Base-by-base conservation (phyloP, 2,113 vertebrate genomes). In the Heloderma charlesbogerti region DNA sequence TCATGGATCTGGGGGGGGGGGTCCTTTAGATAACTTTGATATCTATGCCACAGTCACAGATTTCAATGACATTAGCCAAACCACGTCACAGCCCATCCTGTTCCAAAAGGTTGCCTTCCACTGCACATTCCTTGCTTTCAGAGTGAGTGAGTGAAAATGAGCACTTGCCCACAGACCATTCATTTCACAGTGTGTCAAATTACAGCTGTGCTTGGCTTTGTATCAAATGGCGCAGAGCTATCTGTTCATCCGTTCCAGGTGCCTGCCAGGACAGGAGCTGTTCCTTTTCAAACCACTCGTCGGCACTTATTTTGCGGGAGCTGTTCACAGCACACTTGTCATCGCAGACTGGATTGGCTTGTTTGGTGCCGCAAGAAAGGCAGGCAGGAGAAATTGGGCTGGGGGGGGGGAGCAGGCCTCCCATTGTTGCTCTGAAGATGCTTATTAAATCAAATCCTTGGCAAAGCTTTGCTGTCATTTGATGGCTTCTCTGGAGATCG, bases 71-170 rank as follows among this genome's bases (percentile, higher is more conserved):
- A 43, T 3, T n/a, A 12, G 22, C 45, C 22, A 15, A 51, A 1
- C 4, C 74, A 43, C 22, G 51, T 80, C 45, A 10, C 74, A 43
- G 1, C 20, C 48, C 51, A 13, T 54, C 45, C 63, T 31, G 60
- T 27, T 90, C 45, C 60, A 69, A 20, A 66, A 57, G 37, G 48
- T 71, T 80, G 6, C 3, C n/a, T 63, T 71, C 29, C 66, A 34
- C 13, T 0, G 22, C 0, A 57, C 0, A 0, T 63, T 3, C 34
- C 2, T 0, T 0, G 57, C n/a, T 71, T 69, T 88, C 72, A 57
- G 75, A 80, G 43, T 34, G 60, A 48, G 43, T 10, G 71, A n/a
- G 43, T 20, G 66, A n/a, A 10, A 87, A 54, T 0, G 0, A 84
- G 51, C 66, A 45, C 18, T 0, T 66, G 54, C 29, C 60, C 1